phyloP scores from a whole-genome alignment of 2,113 vertebrate genomes.

The Antennarius striatus region DNA sequence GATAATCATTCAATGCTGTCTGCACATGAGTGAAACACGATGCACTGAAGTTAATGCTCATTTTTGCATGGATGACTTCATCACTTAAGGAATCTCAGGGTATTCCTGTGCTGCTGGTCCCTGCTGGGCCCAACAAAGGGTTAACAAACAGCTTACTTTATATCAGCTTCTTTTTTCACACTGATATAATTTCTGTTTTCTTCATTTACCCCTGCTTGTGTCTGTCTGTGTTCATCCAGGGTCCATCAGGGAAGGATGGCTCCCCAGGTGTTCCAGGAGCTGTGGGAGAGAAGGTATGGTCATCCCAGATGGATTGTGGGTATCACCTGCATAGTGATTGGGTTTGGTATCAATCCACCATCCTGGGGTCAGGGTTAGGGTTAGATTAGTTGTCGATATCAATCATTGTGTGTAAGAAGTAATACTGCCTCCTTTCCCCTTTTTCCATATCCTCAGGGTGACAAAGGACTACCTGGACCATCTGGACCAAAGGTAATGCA shows the following conservation, averaged over 20 bases:
- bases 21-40: not conserved
- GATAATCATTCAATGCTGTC: not conserved
- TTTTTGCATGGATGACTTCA: conserved; percentile 30
- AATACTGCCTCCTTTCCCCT: not conserved
- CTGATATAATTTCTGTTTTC: not conserved
- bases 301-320: not conserved
- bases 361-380: not conserved
- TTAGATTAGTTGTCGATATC: too few relatives aligned
- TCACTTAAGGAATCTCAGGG: conserved; percentile 23
- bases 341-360: not conserved
- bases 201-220: conserved; percentile 1
- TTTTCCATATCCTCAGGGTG: conserved; percentile 76
- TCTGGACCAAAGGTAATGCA: conserved; percentile 86
- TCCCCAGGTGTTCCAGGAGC: conserved; percentile 73
- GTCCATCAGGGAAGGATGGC: conserved; percentile 81
- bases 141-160: conserved; percentile 4
- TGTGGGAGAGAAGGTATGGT: conserved; percentile 83
- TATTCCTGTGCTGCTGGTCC: conserved; percentile 36
- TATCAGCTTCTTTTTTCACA: not conserved
- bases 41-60: not conserved
- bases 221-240: conserved; percentile 72
- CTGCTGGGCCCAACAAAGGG: conserved; percentile 29
- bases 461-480: conserved; percentile 81
- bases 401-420: not conserved
- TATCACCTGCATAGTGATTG: not conserved